These are phyloP conservation scores for Aricia agestis DNA, from an alignment of 1,140 invertebrate genomes.

Conservation along the genomic window DNA sequence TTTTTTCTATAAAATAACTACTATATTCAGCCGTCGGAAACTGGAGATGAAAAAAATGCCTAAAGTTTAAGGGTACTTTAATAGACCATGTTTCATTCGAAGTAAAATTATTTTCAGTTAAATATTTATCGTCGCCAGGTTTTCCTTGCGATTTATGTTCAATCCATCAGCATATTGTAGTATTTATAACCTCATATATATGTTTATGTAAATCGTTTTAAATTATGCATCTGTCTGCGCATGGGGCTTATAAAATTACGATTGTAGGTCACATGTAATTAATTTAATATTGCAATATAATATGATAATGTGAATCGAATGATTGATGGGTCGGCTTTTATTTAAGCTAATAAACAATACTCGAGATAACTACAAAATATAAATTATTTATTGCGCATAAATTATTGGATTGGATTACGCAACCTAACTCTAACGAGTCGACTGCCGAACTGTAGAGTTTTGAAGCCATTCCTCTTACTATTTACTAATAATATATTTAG, in stretches of 20 bases:
- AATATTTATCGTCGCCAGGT: neutral
- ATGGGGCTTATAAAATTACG: neutral
- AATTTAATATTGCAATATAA: constrained; percentile 1
- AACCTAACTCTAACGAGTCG: no score
- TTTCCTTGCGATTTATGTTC: neutral
- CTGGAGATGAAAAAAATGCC: no score
- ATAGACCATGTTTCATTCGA: no score
- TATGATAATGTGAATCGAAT: neutral
- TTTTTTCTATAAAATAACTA: no score
- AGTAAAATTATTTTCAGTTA: neutral
- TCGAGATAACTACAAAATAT: constrained; percentile 1
- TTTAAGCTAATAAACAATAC: constrained; percentile 13
- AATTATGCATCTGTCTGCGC: neutral
- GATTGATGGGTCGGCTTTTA: neutral
- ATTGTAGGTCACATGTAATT: neutral
- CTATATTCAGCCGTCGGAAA: no score
- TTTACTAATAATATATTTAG: no score
- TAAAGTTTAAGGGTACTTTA: no score
- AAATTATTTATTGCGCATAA: constrained; percentile 14
- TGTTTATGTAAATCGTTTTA: neutral
- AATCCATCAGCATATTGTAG: neutral
- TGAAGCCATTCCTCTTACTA: no score
- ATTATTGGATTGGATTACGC: neutral
- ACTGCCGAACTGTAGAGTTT: no score
- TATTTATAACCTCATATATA: neutral